Base-by-base conservation (phyloP, 1,140 invertebrate species). In the Tribolium castaneum region DNA sequence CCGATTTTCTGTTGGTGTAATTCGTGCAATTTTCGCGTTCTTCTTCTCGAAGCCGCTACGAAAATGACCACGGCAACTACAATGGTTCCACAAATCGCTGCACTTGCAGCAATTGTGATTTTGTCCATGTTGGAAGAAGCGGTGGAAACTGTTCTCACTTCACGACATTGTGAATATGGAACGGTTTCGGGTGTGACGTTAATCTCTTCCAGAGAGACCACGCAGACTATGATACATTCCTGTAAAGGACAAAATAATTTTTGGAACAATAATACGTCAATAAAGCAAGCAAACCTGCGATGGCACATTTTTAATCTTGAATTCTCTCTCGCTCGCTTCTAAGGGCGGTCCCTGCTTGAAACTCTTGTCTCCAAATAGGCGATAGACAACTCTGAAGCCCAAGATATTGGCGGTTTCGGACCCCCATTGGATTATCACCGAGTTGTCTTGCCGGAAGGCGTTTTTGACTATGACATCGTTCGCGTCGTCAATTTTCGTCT, bases 211-310 rank as follows among this genome's bases (percentile, higher is more conserved):
- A 97, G 87, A 5, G 95, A 96, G 51, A 96, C 94, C 1, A 97
- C 96, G 85, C 96, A 97, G 25, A 97, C 95, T 14, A 98, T 93
- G 52, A 98, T 95, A 83, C 96, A 97, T 89, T 97, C 95, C 92
- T 96, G 87, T 39, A 87, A 87, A 71, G 22, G 70, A 72, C 39
- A 70, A 78, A 30, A 62, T 16, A 3, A 72, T 9, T n/a, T 51
- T 72, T 45, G 16, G n/a, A 50, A 25, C 16, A 22, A 52, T 75
- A 6, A 19, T n/a, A n/a, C n/a, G n/a, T 12, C 9, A 22, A 13
- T n/a, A 19, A 19, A 19, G n/a, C n/a, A n/a, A 1, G 81, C 84
- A 87, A 86, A 95, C 94, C 90, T 95, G 94, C 3, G 93, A 91
- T 0, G 96, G 96, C 62, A 97, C 95, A 84, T 96, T 97, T 87